These are phyloP conservation scores for Turritopsis rubra DNA, from an alignment of 30 jellyfish, hydroid and myxozoan genomes.

Conservation along the genomic window DNA sequence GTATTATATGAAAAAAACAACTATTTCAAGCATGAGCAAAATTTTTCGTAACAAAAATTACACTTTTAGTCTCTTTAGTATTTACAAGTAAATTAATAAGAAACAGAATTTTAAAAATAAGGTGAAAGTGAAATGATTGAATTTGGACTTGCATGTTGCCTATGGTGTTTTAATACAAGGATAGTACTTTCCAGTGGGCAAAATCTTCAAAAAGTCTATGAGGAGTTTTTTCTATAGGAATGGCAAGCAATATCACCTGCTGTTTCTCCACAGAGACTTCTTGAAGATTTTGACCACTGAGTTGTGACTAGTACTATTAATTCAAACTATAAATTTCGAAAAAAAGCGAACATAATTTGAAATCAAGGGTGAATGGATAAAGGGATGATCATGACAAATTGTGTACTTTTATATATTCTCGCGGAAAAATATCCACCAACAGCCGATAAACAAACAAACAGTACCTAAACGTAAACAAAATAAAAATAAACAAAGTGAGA, in stretches of 20 bases:
- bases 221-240: no score
- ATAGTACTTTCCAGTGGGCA: no score
- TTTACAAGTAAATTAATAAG: background rate
- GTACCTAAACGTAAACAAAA: constrained; percentile 46
- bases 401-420: constrained; percentile 84
- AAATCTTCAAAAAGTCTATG: no score
- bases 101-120: background rate
- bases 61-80: background rate
- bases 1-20: background rate
- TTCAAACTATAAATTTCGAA: background rate
- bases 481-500: background rate
- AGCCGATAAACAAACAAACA: constrained; percentile 89
- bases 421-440: constrained; percentile 95
- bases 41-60: background rate
- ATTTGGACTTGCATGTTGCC: no score
- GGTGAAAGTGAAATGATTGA: no score
- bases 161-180: no score
- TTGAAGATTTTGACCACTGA: no score
- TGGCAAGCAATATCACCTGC: no score
- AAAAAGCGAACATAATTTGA: no score
- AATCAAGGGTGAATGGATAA: no score
- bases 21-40: background rate
- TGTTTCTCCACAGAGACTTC: no score
- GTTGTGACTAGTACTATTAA: no score
- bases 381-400: background rate